Conservation (phyloP, 2,797 vertebrate genomes). For the Mormyrops attenuatus region DNA sequence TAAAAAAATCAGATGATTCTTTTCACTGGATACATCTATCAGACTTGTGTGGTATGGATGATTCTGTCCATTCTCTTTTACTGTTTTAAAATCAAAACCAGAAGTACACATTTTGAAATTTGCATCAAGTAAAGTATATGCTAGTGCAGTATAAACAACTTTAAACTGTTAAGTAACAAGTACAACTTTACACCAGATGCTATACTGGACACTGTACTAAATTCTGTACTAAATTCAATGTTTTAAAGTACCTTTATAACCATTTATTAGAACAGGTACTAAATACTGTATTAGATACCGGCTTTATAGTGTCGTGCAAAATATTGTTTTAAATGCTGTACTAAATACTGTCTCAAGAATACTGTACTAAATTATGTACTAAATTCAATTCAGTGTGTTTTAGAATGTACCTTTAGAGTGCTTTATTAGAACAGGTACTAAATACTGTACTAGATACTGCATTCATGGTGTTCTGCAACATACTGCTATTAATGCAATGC, state of each 20-base stretch:
- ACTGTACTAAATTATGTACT: background rate
- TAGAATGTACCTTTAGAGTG: background rate
- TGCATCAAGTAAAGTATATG: background rate
- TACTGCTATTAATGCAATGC: background rate
- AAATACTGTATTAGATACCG: background rate
- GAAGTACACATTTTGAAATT: background rate
- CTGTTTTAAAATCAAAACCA: background rate
- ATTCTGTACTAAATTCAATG: background rate
- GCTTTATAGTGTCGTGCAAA: background rate
- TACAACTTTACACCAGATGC: background rate
- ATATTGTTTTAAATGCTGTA: background rate
- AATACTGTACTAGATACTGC: background rate
- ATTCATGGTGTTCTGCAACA: background rate
- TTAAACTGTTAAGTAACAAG: background rate
- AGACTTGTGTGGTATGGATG: background rate
- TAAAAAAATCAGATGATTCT: background rate
- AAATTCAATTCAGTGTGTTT: background rate
- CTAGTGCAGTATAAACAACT: background rate
- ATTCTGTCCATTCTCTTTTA: background rate
- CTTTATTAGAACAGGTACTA: background rate
- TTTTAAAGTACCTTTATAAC: background rate
- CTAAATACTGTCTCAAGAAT: background rate
- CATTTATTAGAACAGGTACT: background rate
- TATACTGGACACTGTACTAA: background rate
- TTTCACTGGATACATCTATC: background rate